A percentile compares a stretch with the other conserved stretches of the same genome.
Evolutionary conservation across 2,888 invertebrate genomes (phyloP).

Genomic region (Chrysotoxum bicinctum): DNA sequence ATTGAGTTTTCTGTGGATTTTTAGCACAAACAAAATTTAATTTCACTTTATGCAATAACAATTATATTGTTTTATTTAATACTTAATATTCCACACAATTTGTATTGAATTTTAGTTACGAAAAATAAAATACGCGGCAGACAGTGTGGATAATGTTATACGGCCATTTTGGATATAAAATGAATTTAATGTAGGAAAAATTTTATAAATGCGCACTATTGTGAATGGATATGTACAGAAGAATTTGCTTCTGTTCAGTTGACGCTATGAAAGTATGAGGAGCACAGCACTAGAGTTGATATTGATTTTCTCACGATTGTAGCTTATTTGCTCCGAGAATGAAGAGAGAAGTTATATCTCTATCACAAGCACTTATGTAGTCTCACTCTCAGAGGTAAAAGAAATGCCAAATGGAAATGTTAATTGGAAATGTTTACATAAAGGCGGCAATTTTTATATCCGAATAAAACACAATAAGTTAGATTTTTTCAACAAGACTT

Average conservation of each 20-base stretch:
- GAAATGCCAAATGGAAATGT: background rate
- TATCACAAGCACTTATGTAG: background rate
- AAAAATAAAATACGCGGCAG: constrained; percentile 34
- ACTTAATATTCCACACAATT: constrained; percentile 22
- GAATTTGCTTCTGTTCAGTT: background rate
- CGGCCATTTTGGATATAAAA: constrained; percentile 71
- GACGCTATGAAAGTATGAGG: background rate
- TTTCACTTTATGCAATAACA: constrained; percentile 41
- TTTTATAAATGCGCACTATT: constrained; percentile 66
- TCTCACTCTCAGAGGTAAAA: background rate
- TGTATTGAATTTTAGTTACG: background rate
- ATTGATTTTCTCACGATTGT: constrained; percentile 40
- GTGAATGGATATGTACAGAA: constrained; percentile 67
- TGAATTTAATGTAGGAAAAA: constrained; percentile 52
- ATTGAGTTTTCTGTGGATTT: constrained; percentile 30
- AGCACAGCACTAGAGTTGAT: background rate
- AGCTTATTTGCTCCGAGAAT: background rate
- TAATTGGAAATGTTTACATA: constrained; percentile 41
- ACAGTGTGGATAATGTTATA: constrained; percentile 47
- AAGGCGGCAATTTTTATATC: constrained; percentile 6
- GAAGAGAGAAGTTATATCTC: background rate
- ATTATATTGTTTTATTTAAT: constrained; percentile 1
- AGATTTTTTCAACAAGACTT: background rate
- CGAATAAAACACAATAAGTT: background rate
- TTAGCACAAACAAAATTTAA: constrained; percentile 42